Percentiles rank a stretch among this genome's conserved stretches.
Evolutionary conservation across 2,888 invertebrate species (phyloP).

Genomic region (Heliconius cydno): DNA sequence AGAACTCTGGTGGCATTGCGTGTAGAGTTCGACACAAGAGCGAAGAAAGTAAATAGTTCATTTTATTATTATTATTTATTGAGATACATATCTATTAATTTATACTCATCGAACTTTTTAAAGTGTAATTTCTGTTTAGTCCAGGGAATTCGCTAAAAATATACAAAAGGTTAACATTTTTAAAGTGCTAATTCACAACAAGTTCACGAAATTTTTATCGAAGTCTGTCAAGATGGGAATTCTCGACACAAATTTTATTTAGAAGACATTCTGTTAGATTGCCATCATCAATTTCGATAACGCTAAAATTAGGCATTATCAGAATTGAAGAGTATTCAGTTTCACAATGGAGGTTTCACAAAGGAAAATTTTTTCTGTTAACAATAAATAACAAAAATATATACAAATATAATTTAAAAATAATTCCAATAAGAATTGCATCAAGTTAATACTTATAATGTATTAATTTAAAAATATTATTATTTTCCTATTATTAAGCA

Average conservation of each 20-base stretch:
- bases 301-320: constrained; percentile 57
- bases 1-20: no score
- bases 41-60: no score
- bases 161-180: constrained; percentile 23
- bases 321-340: constrained; percentile 47
- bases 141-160: background rate
- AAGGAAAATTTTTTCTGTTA: background rate
- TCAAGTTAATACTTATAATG: no score
- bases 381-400: background rate
- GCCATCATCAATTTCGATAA: constrained; percentile 62
- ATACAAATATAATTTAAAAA: background rate
- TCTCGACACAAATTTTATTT: constrained; percentile 52
- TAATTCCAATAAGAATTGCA: no score
- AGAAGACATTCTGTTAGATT: constrained; percentile 59
- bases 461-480: no score
- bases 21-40: no score
- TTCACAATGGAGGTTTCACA: background rate
- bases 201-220: constrained; percentile 40
- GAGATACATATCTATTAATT: no score
- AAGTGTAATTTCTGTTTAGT: background rate
- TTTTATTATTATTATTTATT: background rate
- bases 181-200: constrained; percentile 31
- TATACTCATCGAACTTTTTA: background rate
- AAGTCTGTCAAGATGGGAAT: constrained; percentile 44
- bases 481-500: background rate